phyloP scores from a whole-genome alignment of 2,797 vertebrate species.

The Eleutherodactylus coqui region DNA sequence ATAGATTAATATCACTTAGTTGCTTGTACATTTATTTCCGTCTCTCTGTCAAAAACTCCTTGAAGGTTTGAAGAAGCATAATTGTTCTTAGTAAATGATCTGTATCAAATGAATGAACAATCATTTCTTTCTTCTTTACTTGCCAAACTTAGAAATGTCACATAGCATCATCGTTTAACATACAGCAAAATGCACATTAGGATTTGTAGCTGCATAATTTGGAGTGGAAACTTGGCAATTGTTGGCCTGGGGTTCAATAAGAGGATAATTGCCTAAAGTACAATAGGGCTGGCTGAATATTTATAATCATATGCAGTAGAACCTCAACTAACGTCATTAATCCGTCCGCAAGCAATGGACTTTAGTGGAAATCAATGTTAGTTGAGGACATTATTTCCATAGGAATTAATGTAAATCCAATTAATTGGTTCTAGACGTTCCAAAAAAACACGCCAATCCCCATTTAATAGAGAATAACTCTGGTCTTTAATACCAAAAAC shows the following conservation, averaged over 20 bases:
- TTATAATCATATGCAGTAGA: neutral
- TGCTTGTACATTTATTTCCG: neutral
- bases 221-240: neutral
- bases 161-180: neutral
- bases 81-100: slow-evolving; percentile 39
- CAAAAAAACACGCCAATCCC: too few species aligned
- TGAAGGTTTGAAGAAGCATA: slow-evolving; percentile 27
- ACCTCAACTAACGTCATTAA: neutral
- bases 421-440: too few species aligned
- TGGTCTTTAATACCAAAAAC: too few species aligned
- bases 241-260: neutral
- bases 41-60: slow-evolving; percentile 35
- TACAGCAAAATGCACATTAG: neutral
- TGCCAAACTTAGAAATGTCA: slow-evolving; percentile 43
- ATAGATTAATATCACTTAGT: neutral
- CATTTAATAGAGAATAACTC: too few species aligned
- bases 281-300: neutral
- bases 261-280: neutral
- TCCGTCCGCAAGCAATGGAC: too few species aligned
- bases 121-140: slow-evolving; percentile 3
- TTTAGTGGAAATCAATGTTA: too few species aligned
- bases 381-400: too few species aligned
- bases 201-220: neutral
- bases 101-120: slow-evolving; percentile 47
- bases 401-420: too few species aligned